Evolutionary conservation across 2,797 vertebrate species (phyloP), one percentile per base, ranked within the genome.

Genomic region (Chaunax sp.): DNA sequence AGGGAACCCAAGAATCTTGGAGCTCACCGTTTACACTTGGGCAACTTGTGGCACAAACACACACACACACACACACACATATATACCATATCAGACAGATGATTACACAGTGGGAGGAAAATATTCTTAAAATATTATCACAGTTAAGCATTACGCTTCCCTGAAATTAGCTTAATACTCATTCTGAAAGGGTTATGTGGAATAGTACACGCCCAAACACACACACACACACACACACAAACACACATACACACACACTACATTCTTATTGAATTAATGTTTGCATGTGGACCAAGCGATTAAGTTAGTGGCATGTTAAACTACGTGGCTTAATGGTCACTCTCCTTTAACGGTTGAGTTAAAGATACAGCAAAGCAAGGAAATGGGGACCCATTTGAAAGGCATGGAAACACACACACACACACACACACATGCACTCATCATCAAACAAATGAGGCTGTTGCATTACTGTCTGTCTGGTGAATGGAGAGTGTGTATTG

Each of bases 401-500:
- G 23, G 28, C 41, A 20, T 12, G 10, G 6, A 13, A 35, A 53
- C 50, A 43, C 62, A 43, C 37, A 59, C 26, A 45, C 54, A 60
- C 54, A 44, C 54, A 19, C 51, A 63, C 16, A 38, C 70, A 53
- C 66, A 18, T 44, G 11, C 69, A 57, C 68, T 60, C 58, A 28
- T 75, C 8, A 20, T 84, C 80, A 81, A 67, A 87, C 82, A 87
- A 89, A 90, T 75, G 76, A 86, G 87, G 58, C 78, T 3, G 68
- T 80, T 84, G 83, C 85, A 86, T 90, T 87, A 82, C 68, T 81
- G 81, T 84, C 74, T 52, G 64, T 77, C 72, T 52, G 38, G 70
- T 73, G 84, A 85, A 86, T 82, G 80, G 79, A 75, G 82, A 75
- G 80, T 16, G 13, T 22, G 37, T 90, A 92, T 92, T 77, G 86